phyloP scores from a whole-genome alignment of 2,888 invertebrate genomes.

The Patella caerulea region DNA sequence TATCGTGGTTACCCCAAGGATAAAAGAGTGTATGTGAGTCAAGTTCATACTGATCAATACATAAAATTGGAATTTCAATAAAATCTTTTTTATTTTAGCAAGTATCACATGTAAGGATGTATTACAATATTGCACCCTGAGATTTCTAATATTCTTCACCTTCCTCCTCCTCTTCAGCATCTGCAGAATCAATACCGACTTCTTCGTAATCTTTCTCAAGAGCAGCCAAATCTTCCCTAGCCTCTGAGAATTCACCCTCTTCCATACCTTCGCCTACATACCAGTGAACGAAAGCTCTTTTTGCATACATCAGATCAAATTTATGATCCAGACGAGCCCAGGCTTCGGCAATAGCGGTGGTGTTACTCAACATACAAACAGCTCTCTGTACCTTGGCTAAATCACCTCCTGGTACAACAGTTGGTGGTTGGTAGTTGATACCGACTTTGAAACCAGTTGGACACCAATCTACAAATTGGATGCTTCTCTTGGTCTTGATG shows the following conservation, averaged over 20 bases:
- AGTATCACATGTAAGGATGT: no score
- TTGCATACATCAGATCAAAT: not conserved
- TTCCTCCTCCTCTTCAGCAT: not conserved
- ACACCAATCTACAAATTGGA: not conserved
- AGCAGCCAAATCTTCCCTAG: conserved; percentile 10
- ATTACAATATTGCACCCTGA: no score
- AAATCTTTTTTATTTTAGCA: no score
- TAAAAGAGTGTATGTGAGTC: no score
- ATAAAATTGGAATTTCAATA: no score
- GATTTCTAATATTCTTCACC: not conserved
- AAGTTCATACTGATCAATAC: no score
- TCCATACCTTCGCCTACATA: conserved; percentile 8
- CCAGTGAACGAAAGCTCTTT: conserved; percentile 4
- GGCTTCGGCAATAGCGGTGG: not conserved
- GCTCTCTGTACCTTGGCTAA: conserved; percentile 8
- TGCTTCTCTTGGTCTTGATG: conserved; percentile 4
- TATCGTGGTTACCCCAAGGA: no score
- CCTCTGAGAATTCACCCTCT: conserved; percentile 9
- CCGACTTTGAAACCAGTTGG: not conserved
- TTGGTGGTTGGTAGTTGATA: conserved; percentile 10
- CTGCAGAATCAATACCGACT: not conserved
- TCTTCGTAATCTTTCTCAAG: not conserved
- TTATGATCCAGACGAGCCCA: conserved; percentile 6
- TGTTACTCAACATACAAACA: conserved; percentile 10
- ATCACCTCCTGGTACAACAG: conserved; percentile 10